Evolutionary conservation across 2,888 invertebrate genomes (phyloP), one percentile per base, ranked within the genome.

Genomic region (Platycheirus albimanus): DNA sequence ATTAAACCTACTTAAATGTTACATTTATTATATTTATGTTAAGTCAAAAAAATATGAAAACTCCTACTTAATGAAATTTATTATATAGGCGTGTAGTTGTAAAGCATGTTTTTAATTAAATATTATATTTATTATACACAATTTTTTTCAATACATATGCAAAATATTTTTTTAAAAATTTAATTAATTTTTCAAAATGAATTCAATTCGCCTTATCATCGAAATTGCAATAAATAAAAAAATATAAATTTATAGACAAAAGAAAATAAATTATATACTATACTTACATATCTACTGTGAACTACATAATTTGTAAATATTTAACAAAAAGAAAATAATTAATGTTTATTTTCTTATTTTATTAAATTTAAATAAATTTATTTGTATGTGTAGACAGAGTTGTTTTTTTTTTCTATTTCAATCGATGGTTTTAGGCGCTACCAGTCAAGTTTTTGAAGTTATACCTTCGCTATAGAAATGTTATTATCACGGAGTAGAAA

Each of bases 251-350:
- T 24, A 13, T 54, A 19, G 24, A 56, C 56, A 38, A 13, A 72
- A 30, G 24, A 24, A 56, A 49, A 54, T 33, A 54, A n/a, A n/a
- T n/a, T n/a, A n/a, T n/a, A n/a, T n/a, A n/a, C 6, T 33, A 24
- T 6, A 24, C 6, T 33, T 33, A 33, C n/a, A 13, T 36, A 28
- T 38, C 17, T 49, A 58, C 58, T 81, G 76, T 76, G 76, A 81
- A 66, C 76, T 58, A 24, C 2, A 38, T 66, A 24, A 80, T 76
- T n/a, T 81, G 80, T 81, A 81, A 81, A 81, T 81, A 81, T 61
- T 81, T 61, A 61, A 76, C 58, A 75, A 52, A 64, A 72, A 13
- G 49, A 70, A 51, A 76, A 63, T 47, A 36, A 70, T 58, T 49
- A 36, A 38, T 54, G 43, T 67, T 61, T 76, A 51, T 58, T 70